Evolutionary conservation across 2,113 vertebrate species (phyloP).

Genomic region (Burhinus oedicnemus): DNA sequence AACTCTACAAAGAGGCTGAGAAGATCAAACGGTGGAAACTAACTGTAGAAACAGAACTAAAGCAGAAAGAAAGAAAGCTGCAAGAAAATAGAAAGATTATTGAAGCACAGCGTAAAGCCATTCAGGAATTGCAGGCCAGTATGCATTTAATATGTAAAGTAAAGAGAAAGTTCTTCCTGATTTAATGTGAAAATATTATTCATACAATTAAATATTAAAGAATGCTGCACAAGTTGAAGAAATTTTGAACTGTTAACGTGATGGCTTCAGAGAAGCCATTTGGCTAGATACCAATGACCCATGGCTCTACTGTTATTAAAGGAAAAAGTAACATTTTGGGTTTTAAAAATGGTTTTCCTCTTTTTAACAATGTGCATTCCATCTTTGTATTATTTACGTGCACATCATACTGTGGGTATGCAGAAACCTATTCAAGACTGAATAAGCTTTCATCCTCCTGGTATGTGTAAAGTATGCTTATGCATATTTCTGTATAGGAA

Average conservation of each 20-base stretch:
- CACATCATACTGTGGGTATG: not conserved
- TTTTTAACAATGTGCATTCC: not conserved
- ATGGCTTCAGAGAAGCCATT: not conserved
- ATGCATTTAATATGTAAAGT: not conserved
- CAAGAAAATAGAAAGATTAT: conserved; percentile 88
- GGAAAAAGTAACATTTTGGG: not conserved
- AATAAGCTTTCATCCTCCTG: not conserved
- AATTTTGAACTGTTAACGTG: not conserved
- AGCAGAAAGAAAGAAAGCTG: conserved; percentile 86
- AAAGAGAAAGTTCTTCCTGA: not conserved
- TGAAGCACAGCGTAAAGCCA: conserved; percentile 89
- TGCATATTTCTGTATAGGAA: not conserved
- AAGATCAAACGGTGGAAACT: conserved; percentile 92
- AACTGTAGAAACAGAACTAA: conserved; percentile 80
- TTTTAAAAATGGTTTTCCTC: not conserved
- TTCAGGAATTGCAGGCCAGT: conserved; percentile 92
- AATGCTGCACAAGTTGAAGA: not conserved
- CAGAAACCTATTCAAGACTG: not conserved
- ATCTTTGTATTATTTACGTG: not conserved
- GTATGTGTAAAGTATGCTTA: not conserved
- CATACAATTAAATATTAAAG: not conserved
- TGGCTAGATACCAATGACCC: not conserved
- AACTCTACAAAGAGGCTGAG: conserved; percentile 90
- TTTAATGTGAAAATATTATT: not conserved
- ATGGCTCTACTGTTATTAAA: not conserved